Evolutionary conservation across 2,888 invertebrate genomes (phyloP), one percentile per base, ranked within the genome.

Genomic region (Melieria picta): DNA sequence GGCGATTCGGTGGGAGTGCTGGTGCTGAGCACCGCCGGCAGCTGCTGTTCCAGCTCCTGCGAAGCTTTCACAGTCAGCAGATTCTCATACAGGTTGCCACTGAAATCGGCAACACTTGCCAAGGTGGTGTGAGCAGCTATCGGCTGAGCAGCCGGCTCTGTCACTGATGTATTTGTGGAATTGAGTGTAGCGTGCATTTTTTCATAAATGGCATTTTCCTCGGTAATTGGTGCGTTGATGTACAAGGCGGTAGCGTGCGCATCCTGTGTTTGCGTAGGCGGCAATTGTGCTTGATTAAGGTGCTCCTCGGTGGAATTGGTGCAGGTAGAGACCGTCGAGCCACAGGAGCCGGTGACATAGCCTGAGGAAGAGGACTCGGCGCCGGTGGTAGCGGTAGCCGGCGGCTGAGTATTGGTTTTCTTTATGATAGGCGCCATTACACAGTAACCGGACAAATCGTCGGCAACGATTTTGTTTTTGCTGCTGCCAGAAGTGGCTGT

Each of bases 371-470:
- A 82, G 58, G 81, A 81, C 9, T 77, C 80, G 0, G 81, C 77
- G 56, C 79, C 79, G 5, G 71, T 72, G 4, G 70, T 72, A 7
- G 71, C 72, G 16, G 60, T 57, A 4, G 70, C 60, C 11, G 67
- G 58, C 3, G 30, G 30, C 3, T 52, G n/a, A 0, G 58, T 61
- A 7, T 68, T 62, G n/a, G 71, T 75, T 60, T 83, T 81, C 13
- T 79, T 79, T 9, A 73, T 67, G 66, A 87, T 86, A 0, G 87
- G 87, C 13, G 86, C 87, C 87, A 87, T 87, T 1, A 84, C 75
- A 72, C 87, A 87, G 70, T 87, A 87, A 0, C 86, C 87, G 1
- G 85, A 84, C 4, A 84, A 73, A 76, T 86, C 87, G 63, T 87
- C 87, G 5, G 83, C 77, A 4, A 85, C 13, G 1, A 83, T 76